These are phyloP conservation scores for Calosoma granatense DNA, from an alignment of 1,140 invertebrate genomes.

Conservation along the genomic window DNA sequence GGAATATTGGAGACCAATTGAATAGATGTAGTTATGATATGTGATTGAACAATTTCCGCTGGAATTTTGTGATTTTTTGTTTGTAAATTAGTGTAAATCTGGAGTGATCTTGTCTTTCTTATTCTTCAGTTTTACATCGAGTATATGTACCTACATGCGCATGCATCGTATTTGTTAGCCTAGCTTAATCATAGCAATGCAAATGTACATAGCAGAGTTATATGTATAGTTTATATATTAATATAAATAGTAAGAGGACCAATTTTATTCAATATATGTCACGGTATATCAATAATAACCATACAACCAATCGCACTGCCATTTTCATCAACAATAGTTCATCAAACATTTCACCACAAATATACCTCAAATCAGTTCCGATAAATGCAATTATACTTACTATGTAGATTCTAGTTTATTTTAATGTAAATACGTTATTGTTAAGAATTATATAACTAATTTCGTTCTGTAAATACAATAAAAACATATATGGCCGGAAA, in stretches of 20 bases:
- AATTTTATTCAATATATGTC: neutral
- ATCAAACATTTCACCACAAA: neutral
- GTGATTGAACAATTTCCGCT: neutral
- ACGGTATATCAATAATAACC: conserved; percentile 1
- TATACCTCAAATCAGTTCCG: conserved; percentile 4
- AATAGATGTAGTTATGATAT: too few relatives aligned
- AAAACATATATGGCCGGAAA: neutral
- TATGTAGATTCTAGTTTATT: neutral
- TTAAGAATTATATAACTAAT: neutral
- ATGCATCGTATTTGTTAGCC: neutral
- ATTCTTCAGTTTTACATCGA: too few relatives aligned
- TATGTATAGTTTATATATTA: neutral
- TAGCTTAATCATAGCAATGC: neutral
- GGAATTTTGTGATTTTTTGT: neutral
- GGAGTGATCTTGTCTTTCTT: too few relatives aligned
- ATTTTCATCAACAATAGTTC: neutral
- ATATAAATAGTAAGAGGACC: neutral
- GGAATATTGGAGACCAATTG: too few relatives aligned
- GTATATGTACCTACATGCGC: too few relatives aligned
- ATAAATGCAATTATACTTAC: conserved; percentile 5
- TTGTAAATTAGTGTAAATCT: neutral
- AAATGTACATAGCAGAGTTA: neutral
- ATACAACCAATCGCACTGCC: neutral
- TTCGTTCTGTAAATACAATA: neutral
- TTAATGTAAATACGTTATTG: neutral